Conservation (phyloP, 2,797 vertebrate species). For the Mastacembelus armatus region DNA sequence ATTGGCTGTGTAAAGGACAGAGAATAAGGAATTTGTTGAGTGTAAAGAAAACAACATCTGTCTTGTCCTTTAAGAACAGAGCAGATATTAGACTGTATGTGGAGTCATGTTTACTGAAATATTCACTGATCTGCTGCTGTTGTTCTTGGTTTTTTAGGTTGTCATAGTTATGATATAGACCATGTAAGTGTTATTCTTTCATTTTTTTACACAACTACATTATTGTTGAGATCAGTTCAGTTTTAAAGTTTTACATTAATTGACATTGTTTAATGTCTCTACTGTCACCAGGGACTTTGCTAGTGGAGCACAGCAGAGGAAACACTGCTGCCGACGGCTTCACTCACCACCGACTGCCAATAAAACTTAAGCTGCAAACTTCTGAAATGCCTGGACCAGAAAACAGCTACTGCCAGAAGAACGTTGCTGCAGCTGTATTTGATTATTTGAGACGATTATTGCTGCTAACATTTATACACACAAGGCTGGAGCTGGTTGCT, state of each 20-base stretch:
- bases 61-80: background rate
- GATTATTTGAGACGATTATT: background rate
- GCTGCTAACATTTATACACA: too few species aligned
- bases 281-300: accelerated
- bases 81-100: background rate
- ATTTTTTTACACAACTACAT: background rate
- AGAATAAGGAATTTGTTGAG: background rate
- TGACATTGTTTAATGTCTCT: background rate
- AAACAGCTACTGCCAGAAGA: background rate
- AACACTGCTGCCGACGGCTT: background rate
- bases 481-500: background rate
- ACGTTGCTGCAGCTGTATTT: background rate
- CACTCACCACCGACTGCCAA: background rate
- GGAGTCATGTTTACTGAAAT: background rate
- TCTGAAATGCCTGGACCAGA: background rate
- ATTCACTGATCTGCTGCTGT: background rate
- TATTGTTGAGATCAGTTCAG: too few species aligned
- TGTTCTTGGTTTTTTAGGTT: conserved; percentile 25
- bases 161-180: accelerated
- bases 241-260: background rate
- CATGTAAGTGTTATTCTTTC: background rate
- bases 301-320: accelerated
- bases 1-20: too few species aligned
- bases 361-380: background rate
- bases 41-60: background rate